Percentiles rank a stretch among this genome's conserved stretches.
phyloP scores from a whole-genome alignment of 2,888 invertebrate species.

The Dicycla oo region DNA sequence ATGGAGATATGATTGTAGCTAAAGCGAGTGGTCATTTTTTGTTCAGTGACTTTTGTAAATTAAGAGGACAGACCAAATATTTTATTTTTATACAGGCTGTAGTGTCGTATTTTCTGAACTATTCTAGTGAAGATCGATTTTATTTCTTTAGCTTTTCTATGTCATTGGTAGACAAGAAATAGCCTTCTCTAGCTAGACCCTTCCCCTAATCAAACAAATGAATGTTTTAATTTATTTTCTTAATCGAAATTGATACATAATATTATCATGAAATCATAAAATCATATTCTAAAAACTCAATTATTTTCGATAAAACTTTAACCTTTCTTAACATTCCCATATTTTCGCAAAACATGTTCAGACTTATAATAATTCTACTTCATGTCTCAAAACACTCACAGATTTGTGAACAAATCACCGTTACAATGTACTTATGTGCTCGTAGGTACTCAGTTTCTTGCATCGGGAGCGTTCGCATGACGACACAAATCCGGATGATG shows the following conservation, averaged over 20 bases:
- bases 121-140: background rate
- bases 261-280: background rate
- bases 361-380: slow-evolving; percentile 32
- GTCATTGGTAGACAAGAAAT: background rate
- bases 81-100: background rate
- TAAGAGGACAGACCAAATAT: background rate
- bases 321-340: background rate
- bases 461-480: slow-evolving; percentile 80
- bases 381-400: slow-evolving; percentile 34
- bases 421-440: slow-evolving; percentile 57
- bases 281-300: background rate
- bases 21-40: slow-evolving; percentile 44
- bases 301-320: background rate
- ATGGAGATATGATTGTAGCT: slow-evolving; percentile 40
- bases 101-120: background rate
- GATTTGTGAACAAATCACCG: slow-evolving; percentile 64
- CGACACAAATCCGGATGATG: slow-evolving; percentile 90
- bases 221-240: background rate
- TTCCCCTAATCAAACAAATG: background rate
- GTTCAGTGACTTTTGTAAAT: slow-evolving; percentile 12
- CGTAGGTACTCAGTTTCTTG: slow-evolving; percentile 51
- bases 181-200: background rate
- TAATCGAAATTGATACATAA: background rate
- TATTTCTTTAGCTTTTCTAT: background rate
- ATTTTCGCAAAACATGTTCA: slow-evolving; percentile 6